Conservation (phyloP, 2,797 vertebrate genomes). For the Spinibarbus caldwelli region DNA sequence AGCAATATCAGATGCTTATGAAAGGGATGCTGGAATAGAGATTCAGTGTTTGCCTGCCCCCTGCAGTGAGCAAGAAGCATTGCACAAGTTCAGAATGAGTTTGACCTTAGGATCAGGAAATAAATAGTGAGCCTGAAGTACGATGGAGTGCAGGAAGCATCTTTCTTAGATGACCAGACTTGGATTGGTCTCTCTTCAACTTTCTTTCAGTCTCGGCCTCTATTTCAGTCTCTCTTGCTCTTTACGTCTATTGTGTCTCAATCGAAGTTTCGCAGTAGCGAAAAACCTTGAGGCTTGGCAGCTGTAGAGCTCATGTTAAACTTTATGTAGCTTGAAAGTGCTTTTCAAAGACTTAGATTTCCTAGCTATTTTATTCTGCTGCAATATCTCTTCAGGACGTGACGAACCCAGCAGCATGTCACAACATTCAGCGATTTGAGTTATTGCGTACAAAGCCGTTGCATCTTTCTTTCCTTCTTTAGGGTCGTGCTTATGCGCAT, state of each 20-base stretch:
- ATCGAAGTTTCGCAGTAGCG: constrained; percentile 77
- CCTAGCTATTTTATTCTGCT: constrained; percentile 78
- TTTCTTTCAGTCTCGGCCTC: too few relatives aligned
- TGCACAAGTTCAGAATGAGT: constrained; percentile 9
- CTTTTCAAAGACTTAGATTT: constrained; percentile 79
- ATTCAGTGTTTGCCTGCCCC: constrained; percentile 49
- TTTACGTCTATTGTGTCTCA: constrained; percentile 71
- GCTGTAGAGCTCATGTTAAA: constrained; percentile 85
- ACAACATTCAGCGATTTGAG: constrained; percentile 39
- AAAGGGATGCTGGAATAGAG: background rate
- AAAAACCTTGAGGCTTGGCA: constrained; percentile 83
- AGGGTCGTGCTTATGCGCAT: background rate
- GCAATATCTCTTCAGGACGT: constrained; percentile 53
- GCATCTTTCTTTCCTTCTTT: background rate
- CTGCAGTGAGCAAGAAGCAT: constrained; percentile 44
- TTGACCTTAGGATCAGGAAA: constrained; percentile 5
- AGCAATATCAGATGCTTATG: constrained; percentile 10
- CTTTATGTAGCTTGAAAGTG: constrained; percentile 89
- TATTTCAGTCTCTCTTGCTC: background rate
- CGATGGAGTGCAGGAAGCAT: background rate
- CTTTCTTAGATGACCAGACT: background rate
- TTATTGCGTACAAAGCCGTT: constrained; percentile 35
- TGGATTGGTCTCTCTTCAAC: background rate
- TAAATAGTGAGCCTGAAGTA: background rate
- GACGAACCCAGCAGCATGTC: constrained; percentile 37